Base-by-base conservation (phyloP, 1,140 invertebrate species). In the Penaeus vannamei region DNA sequence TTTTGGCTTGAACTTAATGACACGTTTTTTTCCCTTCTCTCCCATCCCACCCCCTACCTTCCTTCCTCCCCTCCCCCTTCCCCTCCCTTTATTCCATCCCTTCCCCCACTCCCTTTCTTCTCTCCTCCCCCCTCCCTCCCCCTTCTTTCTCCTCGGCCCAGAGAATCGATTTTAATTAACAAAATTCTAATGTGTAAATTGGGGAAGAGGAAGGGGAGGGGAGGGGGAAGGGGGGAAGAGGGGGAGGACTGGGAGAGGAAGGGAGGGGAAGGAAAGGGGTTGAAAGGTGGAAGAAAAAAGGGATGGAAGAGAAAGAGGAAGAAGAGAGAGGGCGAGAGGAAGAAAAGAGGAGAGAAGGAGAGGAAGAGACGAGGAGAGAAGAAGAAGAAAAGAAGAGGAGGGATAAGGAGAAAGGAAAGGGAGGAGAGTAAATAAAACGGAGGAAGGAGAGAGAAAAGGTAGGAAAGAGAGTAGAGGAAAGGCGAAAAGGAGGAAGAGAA, bases 111-210 rank as follows among this genome's bases (percentile, higher is more conserved):
- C 82, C 26, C 46, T 64, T 7, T 46, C 12, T 36, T 42, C 29
- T 26, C 42, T 20, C 46, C 62, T 8, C 20, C 66, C 17, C 36
- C 22, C 29, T 46, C 22, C 26, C 64, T 42, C 36, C 36, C 64
- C 66, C 53, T 64, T 14, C n/a, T 26, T 46, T 61, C 22, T n/a
- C 53, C 29, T n/a, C 64, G 22, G 32, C 29, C 20, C 32, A 2
- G 20, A 42, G 62, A 22, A 84, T 84, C 82, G 62, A 84, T 84
- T 84, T 84, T 69, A 69, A 84, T 84, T 36, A 69, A 29, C 20
- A 84, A 69, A 69, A 64, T 84, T 66, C 32, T 69, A 84, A 84
- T 84, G 82, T 26, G 19, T 26, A 60, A 64, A 64, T 32, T 42
- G 66, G n/a, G 32, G 23, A 19, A 20, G n/a, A 20, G n/a, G 62